phyloP scores from a whole-genome alignment of 2,113 vertebrate species.

The Zapornia atra region DNA sequence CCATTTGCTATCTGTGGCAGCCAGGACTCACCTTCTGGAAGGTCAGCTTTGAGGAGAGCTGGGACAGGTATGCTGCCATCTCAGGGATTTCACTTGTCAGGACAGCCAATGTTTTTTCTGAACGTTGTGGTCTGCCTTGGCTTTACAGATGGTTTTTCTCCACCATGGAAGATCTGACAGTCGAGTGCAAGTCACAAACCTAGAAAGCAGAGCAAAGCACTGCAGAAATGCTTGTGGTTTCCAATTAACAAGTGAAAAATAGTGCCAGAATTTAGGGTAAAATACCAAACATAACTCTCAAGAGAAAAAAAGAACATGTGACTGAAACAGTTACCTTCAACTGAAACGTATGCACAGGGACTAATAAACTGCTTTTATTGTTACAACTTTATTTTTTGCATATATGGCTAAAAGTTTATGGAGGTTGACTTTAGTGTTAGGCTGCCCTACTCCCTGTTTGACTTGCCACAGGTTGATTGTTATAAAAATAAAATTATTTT shows the following conservation, averaged over 20 bases:
- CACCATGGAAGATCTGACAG: background rate
- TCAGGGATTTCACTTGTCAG: background rate
- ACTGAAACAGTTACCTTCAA: conserved; percentile 22
- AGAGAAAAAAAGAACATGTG: conserved; percentile 28
- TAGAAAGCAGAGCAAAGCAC: background rate
- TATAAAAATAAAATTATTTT: conserved; percentile 39
- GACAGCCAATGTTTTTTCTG: background rate
- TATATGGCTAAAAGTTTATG: conserved; percentile 49
- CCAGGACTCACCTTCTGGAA: background rate
- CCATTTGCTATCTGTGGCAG: background rate
- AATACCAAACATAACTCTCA: conserved; percentile 12
- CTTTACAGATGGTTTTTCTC: background rate
- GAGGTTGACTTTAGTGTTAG: background rate
- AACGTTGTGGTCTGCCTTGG: background rate
- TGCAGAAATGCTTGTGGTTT: background rate
- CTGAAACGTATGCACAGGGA: conserved; percentile 12
- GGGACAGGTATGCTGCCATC: background rate
- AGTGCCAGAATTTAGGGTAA: conserved; percentile 2
- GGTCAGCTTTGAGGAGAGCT: background rate
- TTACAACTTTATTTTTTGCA: conserved; percentile 41
- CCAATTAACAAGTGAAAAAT: conserved; percentile 29
- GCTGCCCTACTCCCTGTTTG: background rate
- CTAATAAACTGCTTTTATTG: conserved; percentile 43
- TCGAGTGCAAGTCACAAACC: background rate
- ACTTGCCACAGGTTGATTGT: conserved; percentile 3